Conservation (phyloP, 2,797 vertebrate species). For the Sebastes reedi region DNA sequence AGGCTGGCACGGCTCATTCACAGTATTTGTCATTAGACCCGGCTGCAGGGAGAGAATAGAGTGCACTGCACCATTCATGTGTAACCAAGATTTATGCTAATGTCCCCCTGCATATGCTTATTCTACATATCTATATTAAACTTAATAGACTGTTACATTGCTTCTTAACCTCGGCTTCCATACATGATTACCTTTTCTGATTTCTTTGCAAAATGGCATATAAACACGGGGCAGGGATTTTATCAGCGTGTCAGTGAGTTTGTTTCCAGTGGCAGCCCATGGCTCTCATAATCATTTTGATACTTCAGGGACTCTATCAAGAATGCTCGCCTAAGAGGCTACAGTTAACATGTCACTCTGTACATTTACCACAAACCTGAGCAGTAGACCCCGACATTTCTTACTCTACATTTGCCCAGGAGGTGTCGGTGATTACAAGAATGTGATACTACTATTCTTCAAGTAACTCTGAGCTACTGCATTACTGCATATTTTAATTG, state of each 20-base stretch:
- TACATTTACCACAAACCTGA: conserved; percentile 63
- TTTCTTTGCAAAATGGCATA: conserved; percentile 96
- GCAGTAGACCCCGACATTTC: conserved; percentile 27
- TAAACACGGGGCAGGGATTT: conserved; percentile 96
- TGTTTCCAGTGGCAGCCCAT: conserved; percentile 87
- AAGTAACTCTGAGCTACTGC: background rate
- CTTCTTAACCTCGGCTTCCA: conserved; percentile 99
- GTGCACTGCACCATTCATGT: conserved; percentile 85
- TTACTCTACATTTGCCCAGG: conserved; percentile 28
- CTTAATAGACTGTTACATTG: conserved; percentile 99
- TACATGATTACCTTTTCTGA: conserved; percentile 99
- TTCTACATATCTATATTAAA: conserved; percentile 99
- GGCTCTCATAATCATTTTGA: conserved; percentile 82
- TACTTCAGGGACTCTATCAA: conserved; percentile 81
- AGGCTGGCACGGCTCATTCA: conserved; percentile 78
- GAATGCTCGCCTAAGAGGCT: conserved; percentile 75
- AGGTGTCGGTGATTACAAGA: conserved; percentile 6
- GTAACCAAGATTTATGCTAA: conserved; percentile 99
- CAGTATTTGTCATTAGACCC: conserved; percentile 84
- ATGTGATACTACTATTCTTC: conserved; percentile 8
- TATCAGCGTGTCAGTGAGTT: conserved; percentile 95
- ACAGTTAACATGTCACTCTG: conserved; percentile 68
- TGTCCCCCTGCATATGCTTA: conserved; percentile 99
- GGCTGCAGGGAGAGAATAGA: conserved; percentile 75
- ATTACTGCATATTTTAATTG: background rate